phyloP scores from a whole-genome alignment of 2,113 vertebrate genomes.

The Gnathonemus echidnorhynchus region DNA sequence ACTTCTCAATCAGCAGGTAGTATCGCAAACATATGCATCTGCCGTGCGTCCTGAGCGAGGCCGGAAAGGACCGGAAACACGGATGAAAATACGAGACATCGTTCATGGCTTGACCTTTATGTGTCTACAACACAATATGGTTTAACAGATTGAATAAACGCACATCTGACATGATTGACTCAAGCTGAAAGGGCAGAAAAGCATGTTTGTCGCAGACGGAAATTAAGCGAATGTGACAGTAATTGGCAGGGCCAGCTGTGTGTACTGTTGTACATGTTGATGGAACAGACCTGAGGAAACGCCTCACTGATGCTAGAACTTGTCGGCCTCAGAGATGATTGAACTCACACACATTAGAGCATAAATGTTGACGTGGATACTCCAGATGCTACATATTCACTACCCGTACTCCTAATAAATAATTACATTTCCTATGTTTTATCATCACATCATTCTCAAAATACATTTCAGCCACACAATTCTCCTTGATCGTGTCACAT shows the following conservation, averaged over 20 bases:
- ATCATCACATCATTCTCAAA: background rate
- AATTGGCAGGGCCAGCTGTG: background rate
- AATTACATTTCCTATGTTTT: background rate
- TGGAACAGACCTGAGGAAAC: background rate
- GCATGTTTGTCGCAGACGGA: background rate
- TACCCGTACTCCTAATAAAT: background rate
- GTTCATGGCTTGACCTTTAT: background rate
- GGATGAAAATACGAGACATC: background rate
- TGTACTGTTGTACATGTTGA: background rate
- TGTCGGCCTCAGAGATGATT: background rate
- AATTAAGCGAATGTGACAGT: background rate
- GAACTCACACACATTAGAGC: background rate
- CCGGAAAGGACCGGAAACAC: background rate
- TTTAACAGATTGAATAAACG: background rate
- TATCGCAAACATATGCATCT: background rate
- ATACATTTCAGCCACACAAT: background rate
- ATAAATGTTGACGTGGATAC: background rate
- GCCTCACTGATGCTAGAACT: background rate
- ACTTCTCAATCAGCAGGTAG: constrained; percentile 3
- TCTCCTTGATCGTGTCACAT: background rate
- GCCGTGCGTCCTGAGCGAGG: background rate
- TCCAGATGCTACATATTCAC: background rate
- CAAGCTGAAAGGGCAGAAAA: constrained; percentile 5
- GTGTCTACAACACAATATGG: background rate
- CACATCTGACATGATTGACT: background rate